Evolutionary conservation across 2,888 invertebrate species (phyloP), one percentile per base, ranked within the genome.

Genomic region (Xestia xanthographa): DNA sequence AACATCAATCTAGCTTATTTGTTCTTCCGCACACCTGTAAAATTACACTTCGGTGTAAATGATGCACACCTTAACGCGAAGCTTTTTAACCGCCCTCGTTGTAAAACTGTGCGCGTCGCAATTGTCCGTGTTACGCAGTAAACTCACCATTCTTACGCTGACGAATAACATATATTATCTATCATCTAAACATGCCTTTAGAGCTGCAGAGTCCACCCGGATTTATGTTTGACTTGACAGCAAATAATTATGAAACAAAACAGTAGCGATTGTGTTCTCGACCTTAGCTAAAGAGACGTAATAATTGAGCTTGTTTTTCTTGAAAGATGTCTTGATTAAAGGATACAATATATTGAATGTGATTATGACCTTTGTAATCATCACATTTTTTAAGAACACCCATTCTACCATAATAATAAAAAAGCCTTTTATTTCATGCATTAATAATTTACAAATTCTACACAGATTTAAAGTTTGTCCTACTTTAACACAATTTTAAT

Each of bases 111-210:
- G 90, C 92, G 92, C 93, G 91, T 93, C 91, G 92, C 93, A 92
- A 95, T 95, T 95, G 95, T 96, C 95, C 95, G 95, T 93, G 95
- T 96, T 96, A 96, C 96, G 95, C 95, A 93, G 95, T 95, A 95
- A 95, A 93, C 91, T 91, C 89, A 87, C 92, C 93, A 92, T 95
- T 94, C 95, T 94, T 92, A 88, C 90, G 83, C 91, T 88, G 91
- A 90, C 90, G 91, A 92, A 92, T 93, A 93, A 94, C 93, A 94
- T 93, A 93, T 93, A 92, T 93, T 90, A 90, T 89, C 88, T 92
- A 93, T 92, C 91, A 93, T 92, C 92, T 94, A 91, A 92, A 93
- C 92, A 92, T 88, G 85, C 87, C 89, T 92, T 92, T 91, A 87
- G 78, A 81, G 76, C 76, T 75, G 66, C 63, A 63, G 43, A 76